Percentiles rank a stretch among this genome's conserved stretches.
Conservation (phyloP, 2,888 invertebrate species). For the Xestia c-nigrum region DNA sequence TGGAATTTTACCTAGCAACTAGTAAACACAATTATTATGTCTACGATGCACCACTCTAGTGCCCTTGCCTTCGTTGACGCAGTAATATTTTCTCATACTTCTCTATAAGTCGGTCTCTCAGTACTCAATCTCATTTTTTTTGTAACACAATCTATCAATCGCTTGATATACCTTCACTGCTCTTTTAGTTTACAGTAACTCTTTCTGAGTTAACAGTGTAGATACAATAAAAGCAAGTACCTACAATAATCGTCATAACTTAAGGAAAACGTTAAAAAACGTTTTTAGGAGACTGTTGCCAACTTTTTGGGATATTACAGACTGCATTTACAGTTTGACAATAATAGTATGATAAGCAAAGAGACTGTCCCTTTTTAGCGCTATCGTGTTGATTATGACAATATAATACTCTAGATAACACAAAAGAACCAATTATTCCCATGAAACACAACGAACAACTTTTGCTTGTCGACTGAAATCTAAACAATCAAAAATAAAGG, state of each 20-base stretch:
- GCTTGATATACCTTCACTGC: neutral
- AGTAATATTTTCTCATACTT: neutral
- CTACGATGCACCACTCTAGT: neutral
- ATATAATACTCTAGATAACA: neutral
- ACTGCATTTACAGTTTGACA: neutral
- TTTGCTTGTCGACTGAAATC: neutral
- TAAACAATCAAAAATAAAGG: conserved; percentile 10
- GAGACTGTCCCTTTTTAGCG: neutral
- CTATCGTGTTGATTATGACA: no score
- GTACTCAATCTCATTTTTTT: neutral
- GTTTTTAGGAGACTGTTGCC: neutral
- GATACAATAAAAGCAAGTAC: neutral
- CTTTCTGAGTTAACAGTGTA: neutral
- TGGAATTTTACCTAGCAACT: neutral
- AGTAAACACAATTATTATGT: neutral
- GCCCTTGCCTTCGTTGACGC: neutral
- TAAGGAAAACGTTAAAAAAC: neutral
- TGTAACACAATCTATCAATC: neutral
- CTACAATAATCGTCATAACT: neutral
- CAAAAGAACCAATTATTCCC: neutral
- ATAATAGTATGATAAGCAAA: neutral
- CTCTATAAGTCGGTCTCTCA: neutral
- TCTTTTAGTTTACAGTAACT: neutral
- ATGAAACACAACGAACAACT: neutral
- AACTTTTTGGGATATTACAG: neutral